Evolutionary conservation across 1,140 invertebrate species (phyloP), one percentile per base, ranked within the genome.

Genomic region (Polyergus mexicanus): DNA sequence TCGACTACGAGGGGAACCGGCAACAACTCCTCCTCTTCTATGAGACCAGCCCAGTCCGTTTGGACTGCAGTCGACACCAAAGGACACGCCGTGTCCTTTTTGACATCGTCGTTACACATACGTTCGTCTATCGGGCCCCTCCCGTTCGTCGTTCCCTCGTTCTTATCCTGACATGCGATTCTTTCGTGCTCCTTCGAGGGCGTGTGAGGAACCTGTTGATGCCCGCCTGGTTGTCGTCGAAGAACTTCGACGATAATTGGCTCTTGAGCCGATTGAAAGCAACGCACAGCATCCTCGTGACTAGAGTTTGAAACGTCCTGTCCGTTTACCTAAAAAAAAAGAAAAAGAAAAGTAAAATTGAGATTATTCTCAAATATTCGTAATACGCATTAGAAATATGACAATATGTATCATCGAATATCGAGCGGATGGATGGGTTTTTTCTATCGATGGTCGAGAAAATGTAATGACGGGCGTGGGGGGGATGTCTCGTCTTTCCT

Each of bases 171-270:
- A 32, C 85, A 28, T 63, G 80, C 88, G 62, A 86, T 90, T 86
- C 84, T 91, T 58, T 92, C 89, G 65, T 92, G 88, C 38, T 87
- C 81, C 68, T 91, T 92, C 8, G 87, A 58, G 47, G 89, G 85
- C 63, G 89, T 68, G 66, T 89, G 86, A 89, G 85, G 76, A 56
- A 87, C 88, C 78, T 91, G 86, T 85, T 93, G 92, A n/a, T 84
- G 83, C 16, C 19, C 13, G 81, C 88, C 86, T 16, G 94, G 91
- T 32, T 95, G 93, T 44, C 96, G 95, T 72, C 97, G 95, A 51
- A 97, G 94, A 32, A 97, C 96, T 94, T 97, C 97, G 44, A 97
- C 97, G 80, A 97, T 95, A 89, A 97, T 97, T 68, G 97, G 97
- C 92, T 97, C 97, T 89, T 96, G 95, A 16, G 97, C 97, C 86